These are phyloP conservation scores for Lynx canadensis DNA, from an alignment of 2,113 vertebrate genomes.

Conservation along the genomic window DNA sequence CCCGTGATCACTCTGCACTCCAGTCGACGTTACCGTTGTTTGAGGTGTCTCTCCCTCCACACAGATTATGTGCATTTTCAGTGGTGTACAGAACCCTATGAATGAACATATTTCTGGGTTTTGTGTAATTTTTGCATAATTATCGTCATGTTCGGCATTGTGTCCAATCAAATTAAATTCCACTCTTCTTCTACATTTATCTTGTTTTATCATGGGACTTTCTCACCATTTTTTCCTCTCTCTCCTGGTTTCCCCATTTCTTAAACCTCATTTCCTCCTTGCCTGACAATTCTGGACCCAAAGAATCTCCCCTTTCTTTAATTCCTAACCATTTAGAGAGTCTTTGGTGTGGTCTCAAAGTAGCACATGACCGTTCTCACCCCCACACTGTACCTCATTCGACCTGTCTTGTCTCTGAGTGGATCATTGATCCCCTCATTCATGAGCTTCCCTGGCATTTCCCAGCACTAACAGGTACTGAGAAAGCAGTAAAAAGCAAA, in stretches of 20 bases:
- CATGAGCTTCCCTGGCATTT: not conserved
- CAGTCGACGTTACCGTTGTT: fast-evolving
- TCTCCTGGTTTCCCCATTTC: not conserved
- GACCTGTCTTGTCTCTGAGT: not conserved
- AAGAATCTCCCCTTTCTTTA: not conserved
- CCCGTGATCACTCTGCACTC: too few relatives aligned
- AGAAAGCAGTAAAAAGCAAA: not conserved
- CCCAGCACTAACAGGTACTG: not conserved
- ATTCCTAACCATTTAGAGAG: not conserved
- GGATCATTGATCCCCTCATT: too few relatives aligned
- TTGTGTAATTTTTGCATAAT: not conserved
- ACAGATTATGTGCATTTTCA: not conserved
- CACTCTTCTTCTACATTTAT: not conserved
- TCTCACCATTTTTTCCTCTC: not conserved
- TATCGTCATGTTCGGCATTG: not conserved
- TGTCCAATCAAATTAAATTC: not conserved
- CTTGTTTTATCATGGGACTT: not conserved
- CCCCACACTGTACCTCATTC: not conserved
- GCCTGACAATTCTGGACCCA: not conserved
- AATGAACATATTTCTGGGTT: not conserved
- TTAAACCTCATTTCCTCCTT: not conserved
- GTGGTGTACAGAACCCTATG: not conserved
- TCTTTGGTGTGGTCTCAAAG: not conserved
- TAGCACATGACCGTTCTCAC: fast-evolving
- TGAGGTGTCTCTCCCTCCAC: not conserved